phyloP scores from a whole-genome alignment of 2,888 invertebrate genomes.

The Amiota minor region DNA sequence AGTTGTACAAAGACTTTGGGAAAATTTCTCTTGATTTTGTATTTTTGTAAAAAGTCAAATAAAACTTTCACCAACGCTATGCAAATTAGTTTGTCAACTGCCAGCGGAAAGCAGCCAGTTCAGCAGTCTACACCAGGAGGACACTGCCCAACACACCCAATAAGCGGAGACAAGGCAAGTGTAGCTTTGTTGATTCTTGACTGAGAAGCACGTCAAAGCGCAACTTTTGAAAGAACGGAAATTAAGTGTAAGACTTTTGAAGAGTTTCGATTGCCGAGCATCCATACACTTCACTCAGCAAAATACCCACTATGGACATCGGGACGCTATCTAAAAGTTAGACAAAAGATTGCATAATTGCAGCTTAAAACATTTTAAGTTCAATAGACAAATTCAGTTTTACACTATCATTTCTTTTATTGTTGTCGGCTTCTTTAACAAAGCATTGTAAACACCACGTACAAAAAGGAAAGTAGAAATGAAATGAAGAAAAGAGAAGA shows the following conservation, averaged over 20 bases:
- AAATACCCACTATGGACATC: not conserved
- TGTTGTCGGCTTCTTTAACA: not conserved
- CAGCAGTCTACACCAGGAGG: not conserved
- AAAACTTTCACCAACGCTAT: conserved; percentile 62
- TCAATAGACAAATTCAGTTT: conserved; percentile 13
- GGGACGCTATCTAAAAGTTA: not conserved
- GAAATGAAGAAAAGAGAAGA: no score
- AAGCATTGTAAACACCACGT: not conserved
- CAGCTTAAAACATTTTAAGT: conserved; percentile 1
- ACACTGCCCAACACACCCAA: not conserved
- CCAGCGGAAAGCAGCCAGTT: conserved; percentile 53
- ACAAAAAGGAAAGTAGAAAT: no score
- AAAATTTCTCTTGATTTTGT: conserved; percentile 13
- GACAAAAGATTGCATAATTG: not conserved
- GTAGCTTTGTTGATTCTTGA: no score
- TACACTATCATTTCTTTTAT: not conserved
- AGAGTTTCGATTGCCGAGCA: not conserved
- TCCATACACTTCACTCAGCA: not conserved
- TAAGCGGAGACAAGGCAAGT: not conserved
- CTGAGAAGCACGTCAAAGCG: not conserved
- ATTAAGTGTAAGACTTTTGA: conserved; percentile 14
- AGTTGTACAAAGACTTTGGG: conserved; percentile 1
- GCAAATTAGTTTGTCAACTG: conserved; percentile 64
- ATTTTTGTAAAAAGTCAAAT: conserved; percentile 42
- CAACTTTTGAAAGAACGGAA: conserved; percentile 5